phyloP scores from a whole-genome alignment of 1,140 invertebrate species.

The Aphidius gifuensis region DNA sequence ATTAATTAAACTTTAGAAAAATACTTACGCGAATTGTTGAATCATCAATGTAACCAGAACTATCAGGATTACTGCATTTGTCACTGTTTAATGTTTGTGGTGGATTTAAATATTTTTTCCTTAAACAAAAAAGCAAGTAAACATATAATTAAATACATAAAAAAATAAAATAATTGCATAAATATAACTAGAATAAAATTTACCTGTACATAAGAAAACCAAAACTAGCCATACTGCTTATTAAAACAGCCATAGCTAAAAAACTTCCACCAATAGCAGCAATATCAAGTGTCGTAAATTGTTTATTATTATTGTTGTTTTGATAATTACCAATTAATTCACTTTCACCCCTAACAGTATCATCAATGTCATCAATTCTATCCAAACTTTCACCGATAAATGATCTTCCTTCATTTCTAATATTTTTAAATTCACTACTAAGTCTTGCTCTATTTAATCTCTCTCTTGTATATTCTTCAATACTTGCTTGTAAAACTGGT shows the following conservation, averaged over 20 bases:
- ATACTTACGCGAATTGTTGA: constrained; percentile 77
- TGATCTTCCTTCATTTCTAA: constrained; percentile 36
- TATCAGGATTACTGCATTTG: constrained; percentile 80
- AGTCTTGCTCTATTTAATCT: constrained; percentile 45
- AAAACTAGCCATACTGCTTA: constrained; percentile 65
- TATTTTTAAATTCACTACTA: constrained; percentile 38
- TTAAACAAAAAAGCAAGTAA: constrained; percentile 27
- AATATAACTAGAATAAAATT: constrained; percentile 11
- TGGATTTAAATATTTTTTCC: constrained; percentile 72
- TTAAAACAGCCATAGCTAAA: constrained; percentile 64
- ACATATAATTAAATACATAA: not conserved
- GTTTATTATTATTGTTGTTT: constrained; percentile 15
- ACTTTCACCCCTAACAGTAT: constrained; percentile 27
- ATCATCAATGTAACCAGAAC: constrained; percentile 84
- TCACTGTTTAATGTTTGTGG: constrained; percentile 74
- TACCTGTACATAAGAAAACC: constrained; percentile 70
- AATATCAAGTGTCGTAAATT: constrained; percentile 57
- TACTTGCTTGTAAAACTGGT: constrained; percentile 36
- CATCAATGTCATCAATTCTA: constrained; percentile 27
- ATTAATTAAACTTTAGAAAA: constrained; percentile 9
- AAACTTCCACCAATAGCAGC: constrained; percentile 71
- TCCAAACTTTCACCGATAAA: not conserved
- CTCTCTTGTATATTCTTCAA: constrained; percentile 35
- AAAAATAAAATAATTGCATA: not conserved
- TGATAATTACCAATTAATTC: constrained; percentile 19